Base-by-base conservation (phyloP, 2,797 vertebrate genomes). In the Selene dorsalis region DNA sequence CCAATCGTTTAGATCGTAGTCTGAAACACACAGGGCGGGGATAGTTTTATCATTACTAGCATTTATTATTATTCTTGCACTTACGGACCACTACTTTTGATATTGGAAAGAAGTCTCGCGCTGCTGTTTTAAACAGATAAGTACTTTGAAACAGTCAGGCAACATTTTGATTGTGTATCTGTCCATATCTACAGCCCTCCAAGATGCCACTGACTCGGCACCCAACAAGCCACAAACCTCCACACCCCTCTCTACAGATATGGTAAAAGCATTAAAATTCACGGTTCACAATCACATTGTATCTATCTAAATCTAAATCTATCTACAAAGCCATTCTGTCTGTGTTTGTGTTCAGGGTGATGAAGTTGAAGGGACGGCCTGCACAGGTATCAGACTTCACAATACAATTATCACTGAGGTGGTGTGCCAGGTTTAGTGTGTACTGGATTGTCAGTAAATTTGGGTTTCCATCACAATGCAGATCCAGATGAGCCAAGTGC, bases 311-410 rank as follows among this genome's bases (percentile, higher is more conserved):
- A n/a, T n/a, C n/a, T n/a, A 30, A 56, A 28, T n/a, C 4, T 30
- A 7, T 38, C 50, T 73, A 26, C 74, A 22, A 8, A 3, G 4
- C 69, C 8, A 14, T 28, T 11, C 52, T 53, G 13, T 60, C 35
- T 30, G 56, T 53, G 0, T 71, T 77, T 4, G 6, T 84, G 39
- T 77, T 73, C 64, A 91, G 91, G 73, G 1, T 47, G 60, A 62
- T 3, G 9, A 24, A 4, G 2, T 43, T 11, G 45, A 35, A 39
- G 71, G 73, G 1, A 26, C 14, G 32, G 35, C 45, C 7, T 20
- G 43, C 59, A 41, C 70, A 86, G 90, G 88, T 90, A 83, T 35
- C 45, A 20, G 71, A 88, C 32, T 70, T 50, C 56, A 41, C 70
- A 86, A 83, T 52, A 50, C 18, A 3, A 59, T 28, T 4, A 57